These are phyloP conservation scores for Mastomys coucha DNA, from an alignment of 2,113 vertebrate genomes.

Conservation along the genomic window DNA sequence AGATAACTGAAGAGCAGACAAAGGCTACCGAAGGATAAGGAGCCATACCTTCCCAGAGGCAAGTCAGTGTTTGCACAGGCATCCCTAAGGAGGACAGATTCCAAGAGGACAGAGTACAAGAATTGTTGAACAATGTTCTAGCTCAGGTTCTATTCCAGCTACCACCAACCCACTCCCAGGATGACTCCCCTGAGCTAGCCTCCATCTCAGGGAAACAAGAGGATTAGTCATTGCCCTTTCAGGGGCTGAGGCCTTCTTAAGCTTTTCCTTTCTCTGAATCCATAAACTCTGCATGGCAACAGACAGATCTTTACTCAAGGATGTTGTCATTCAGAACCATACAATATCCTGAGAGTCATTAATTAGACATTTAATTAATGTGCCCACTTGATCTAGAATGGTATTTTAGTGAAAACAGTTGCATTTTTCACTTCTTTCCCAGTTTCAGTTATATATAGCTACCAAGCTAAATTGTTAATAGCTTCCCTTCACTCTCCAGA, in stretches of 20 bases:
- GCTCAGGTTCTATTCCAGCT: background rate
- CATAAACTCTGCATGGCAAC: background rate
- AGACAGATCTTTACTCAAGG: background rate
- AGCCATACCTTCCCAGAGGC: background rate
- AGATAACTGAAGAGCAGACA: background rate
- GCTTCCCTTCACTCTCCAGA: conserved; percentile 55
- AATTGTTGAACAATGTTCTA: fast-evolving
- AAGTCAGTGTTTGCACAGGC: background rate
- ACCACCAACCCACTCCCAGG: background rate
- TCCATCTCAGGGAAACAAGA: background rate
- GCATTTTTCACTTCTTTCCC: conserved; percentile 35
- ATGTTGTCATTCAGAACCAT: conserved; percentile 5
- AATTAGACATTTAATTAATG: conserved; percentile 34
- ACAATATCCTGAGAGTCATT: background rate
- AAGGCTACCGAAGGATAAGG: background rate
- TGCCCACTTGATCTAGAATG: conserved; percentile 33
- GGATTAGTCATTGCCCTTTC: background rate
- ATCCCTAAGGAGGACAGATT: background rate
- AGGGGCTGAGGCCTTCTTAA: background rate
- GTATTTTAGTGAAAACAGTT: conserved; percentile 67
- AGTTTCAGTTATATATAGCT: conserved; percentile 51
- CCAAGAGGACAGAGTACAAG: background rate
- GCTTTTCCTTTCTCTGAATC: background rate
- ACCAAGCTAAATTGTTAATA: conserved; percentile 60
- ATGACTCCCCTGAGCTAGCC: background rate